Evolutionary conservation across 1,140 invertebrate genomes (phyloP).

Genomic region (Dermatophagoides farinae): DNA sequence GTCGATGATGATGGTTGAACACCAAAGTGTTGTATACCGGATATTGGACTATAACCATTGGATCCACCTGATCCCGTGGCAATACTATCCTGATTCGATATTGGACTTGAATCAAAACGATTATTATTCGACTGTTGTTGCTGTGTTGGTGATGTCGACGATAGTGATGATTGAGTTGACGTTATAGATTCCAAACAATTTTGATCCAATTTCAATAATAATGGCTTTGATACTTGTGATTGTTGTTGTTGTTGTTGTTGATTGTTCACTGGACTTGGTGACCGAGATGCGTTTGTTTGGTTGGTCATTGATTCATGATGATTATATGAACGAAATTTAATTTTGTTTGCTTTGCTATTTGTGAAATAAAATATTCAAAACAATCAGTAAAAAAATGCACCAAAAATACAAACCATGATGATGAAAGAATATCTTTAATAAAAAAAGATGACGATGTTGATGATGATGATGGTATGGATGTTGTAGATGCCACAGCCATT

Average conservation of each 20-base stretch:
- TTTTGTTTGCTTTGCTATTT: background rate
- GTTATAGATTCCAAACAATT: background rate
- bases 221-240: background rate
- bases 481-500: background rate
- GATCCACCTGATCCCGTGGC: too few relatives aligned
- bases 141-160: background rate
- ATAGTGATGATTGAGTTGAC: background rate
- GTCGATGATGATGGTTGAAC: background rate
- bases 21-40: background rate
- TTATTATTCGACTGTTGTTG: background rate
- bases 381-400: background rate
- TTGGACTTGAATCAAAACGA: too few relatives aligned
- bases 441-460: constrained; percentile 11
- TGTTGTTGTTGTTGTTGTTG: background rate
- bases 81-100: too few relatives aligned
- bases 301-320: too few relatives aligned
- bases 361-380: background rate
- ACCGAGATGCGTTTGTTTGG: background rate
- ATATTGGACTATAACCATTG: background rate
- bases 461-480: background rate
- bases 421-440: constrained; percentile 14
- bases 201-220: background rate
- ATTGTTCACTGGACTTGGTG: background rate
- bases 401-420: background rate
- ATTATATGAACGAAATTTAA: background rate